Evolutionary conservation across 2,797 vertebrate genomes (phyloP).

Genomic region (Cephalopachus bancanus): DNA sequence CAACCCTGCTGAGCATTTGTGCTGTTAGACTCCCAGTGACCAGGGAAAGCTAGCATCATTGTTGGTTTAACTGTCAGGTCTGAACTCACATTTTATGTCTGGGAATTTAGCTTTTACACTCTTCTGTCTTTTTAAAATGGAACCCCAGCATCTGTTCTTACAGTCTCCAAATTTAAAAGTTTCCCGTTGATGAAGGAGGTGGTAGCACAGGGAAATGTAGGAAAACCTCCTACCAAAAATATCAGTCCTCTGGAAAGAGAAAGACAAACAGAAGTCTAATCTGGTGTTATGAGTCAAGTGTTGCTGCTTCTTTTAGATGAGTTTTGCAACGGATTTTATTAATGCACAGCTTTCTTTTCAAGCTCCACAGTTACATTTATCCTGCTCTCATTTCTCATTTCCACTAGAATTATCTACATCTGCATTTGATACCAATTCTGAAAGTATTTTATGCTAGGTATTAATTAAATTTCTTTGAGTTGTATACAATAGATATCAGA

Average conservation of each 20-base stretch:
- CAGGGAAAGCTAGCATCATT: constrained; percentile 45
- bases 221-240: constrained; percentile 63
- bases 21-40: constrained; percentile 55
- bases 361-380: not conserved
- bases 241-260: constrained; percentile 36
- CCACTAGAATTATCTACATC: constrained; percentile 1
- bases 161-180: constrained; percentile 56
- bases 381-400: constrained; percentile 37
- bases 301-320: not conserved
- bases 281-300: constrained; percentile 61
- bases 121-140: constrained; percentile 68
- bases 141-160: constrained; percentile 66
- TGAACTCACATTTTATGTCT: constrained; percentile 67
- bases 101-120: constrained; percentile 56
- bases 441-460: not conserved
- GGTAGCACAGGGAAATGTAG: constrained; percentile 21
- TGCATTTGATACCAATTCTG: not conserved
- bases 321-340: constrained; percentile 41
- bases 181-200: constrained; percentile 65
- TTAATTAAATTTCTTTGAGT: constrained; percentile 37
- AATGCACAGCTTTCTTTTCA: constrained; percentile 44
- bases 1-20: constrained; percentile 39
- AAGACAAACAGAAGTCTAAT: constrained; percentile 62
- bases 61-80: constrained; percentile 18
- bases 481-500: not conserved